Evolutionary conservation across 2,888 invertebrate genomes (phyloP).

Genomic region (Leucoma salicis): DNA sequence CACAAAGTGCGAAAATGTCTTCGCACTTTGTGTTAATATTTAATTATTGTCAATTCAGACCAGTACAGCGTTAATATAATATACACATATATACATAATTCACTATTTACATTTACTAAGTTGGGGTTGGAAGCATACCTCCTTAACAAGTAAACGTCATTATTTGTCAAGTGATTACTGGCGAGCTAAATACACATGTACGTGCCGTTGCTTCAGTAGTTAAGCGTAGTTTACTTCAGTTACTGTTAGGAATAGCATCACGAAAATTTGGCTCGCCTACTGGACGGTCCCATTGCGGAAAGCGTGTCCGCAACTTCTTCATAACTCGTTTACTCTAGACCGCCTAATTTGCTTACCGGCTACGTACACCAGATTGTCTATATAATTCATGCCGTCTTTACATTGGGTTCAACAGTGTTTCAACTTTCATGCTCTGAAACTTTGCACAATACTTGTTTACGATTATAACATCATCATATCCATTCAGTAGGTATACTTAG

Average conservation of each 20-base stretch:
- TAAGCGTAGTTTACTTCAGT: slow-evolving; percentile 36
- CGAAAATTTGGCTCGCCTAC: slow-evolving; percentile 37
- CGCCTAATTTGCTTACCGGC: slow-evolving; percentile 68
- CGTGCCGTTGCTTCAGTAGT: slow-evolving; percentile 30
- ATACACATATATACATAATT: too few species aligned
- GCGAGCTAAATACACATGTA: slow-evolving; percentile 28
- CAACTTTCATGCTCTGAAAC: slow-evolving; percentile 21
- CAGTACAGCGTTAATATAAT: too few species aligned
- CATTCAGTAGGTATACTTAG: too few species aligned
- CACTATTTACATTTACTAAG: not conserved
- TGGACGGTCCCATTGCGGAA: slow-evolving; percentile 49
- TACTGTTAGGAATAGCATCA: slow-evolving; percentile 30
- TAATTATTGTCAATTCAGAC: too few species aligned
- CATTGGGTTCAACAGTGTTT: slow-evolving; percentile 35
- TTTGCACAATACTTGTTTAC: slow-evolving; percentile 6
- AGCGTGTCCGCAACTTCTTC: slow-evolving; percentile 55
- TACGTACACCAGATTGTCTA: slow-evolving; percentile 58
- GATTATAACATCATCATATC: slow-evolving; percentile 18
- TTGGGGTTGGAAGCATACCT: not conserved
- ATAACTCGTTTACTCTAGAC: slow-evolving; percentile 71
- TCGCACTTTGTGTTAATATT: too few species aligned
- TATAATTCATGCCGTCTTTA: slow-evolving; percentile 57
- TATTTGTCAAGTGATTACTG: slow-evolving; percentile 26
- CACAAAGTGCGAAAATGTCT: too few species aligned
- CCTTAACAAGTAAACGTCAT: slow-evolving; percentile 19